Evolutionary conservation across 2,113 vertebrate genomes (phyloP).

Genomic region (Coregonus clupeaformis): DNA sequence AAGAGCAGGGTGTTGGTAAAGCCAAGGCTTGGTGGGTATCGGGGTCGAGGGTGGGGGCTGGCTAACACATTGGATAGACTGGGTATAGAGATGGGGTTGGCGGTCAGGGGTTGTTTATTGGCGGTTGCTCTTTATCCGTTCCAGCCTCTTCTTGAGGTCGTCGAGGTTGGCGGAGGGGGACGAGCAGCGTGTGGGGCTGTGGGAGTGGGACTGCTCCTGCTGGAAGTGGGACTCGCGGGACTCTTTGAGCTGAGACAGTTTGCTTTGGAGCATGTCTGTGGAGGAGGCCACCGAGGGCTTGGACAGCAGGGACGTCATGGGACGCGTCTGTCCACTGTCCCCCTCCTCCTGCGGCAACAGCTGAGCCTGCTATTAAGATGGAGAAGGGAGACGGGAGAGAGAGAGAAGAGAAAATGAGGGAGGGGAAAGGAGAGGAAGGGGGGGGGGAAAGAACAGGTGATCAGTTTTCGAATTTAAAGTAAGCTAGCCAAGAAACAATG

Average conservation of each 20-base stretch:
- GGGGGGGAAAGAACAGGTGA: too few relatives aligned
- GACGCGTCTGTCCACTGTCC: conserved; percentile 83
- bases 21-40: too few relatives aligned
- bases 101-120: conserved; percentile 68
- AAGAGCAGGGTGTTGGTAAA: conserved; percentile 8
- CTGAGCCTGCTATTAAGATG: conserved; percentile 11
- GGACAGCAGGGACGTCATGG: conserved; percentile 84
- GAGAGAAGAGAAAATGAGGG: not conserved
- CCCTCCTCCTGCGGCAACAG: conserved; percentile 62
- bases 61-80: conserved; percentile 7
- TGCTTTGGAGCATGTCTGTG: conserved; percentile 98
- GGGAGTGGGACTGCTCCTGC: conserved; percentile 80
- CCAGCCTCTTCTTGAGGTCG: conserved; percentile 98
- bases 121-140: conserved; percentile 97
- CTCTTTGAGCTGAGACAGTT: conserved; percentile 96
- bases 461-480: too few relatives aligned
- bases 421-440: too few relatives aligned
- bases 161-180: conserved; percentile 91
- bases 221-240: conserved; percentile 92
- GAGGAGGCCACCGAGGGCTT: conserved; percentile 92
- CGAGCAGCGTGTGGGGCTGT: conserved; percentile 75
- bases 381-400: not conserved
- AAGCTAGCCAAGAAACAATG: too few relatives aligned
- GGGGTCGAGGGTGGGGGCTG: not conserved
- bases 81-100: not conserved